Base-by-base conservation (phyloP, 2,797 vertebrate genomes). In the Urophycis tenuis region DNA sequence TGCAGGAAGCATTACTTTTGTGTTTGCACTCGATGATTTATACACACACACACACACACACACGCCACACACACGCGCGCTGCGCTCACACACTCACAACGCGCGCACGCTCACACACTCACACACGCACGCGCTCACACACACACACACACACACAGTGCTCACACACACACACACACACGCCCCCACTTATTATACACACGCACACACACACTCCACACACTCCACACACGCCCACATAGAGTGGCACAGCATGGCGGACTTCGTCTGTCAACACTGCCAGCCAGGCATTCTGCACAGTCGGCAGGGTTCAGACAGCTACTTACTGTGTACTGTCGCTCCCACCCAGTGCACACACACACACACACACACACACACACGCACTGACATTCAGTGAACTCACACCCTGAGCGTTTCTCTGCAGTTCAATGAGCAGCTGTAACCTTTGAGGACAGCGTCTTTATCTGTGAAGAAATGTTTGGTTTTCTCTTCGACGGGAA, bases 201-300 rank as follows among this genome's bases (percentile, higher is more conserved):
- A 14, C 39, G 15, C 11, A 41, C 39, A 41, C 39, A 41, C 39
- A 41, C 14, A n/a, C 22, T 6, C 22, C 10, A 35, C 22, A 73
- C 11, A 29, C 25, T 10, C 72, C 12, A 72, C 71, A 29, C 72
- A 74, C 36, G 33, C 30, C 32, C 49, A 75, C 31, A 35, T 32
- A 33, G 22, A 67, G 1, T 22, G 12, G 30, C 33, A 36, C 45
- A 60, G 22, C 22, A 60, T 53, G 72, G 75, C 35, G 81, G 76
- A 67, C 75, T 25, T 32, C 67, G 76, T 76, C 78, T 79, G 82
- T 83, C 81, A 78, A 72, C 80, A 86, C 82, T 82, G 69, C 84
- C 83, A 29, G 74, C 75, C 78, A 80, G 34, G 78, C 76, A 78
- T 85, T 82, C 73, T 75, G 76, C 81, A 72, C 60, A 75, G 72